Base-by-base conservation (phyloP, 2,888 invertebrate species). In the Spodoptera littoralis region DNA sequence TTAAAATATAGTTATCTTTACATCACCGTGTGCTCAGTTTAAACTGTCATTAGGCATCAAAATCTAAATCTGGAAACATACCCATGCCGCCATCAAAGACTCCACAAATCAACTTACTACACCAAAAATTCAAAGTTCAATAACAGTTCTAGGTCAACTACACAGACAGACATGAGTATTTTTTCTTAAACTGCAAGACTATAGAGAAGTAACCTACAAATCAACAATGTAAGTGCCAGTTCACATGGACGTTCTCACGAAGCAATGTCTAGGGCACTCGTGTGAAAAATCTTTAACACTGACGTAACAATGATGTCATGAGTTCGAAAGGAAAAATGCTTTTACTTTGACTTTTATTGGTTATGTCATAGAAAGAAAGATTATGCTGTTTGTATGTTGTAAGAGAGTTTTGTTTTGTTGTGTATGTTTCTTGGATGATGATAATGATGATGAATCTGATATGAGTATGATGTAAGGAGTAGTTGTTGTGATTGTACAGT, bases 291-390 rank as follows among this genome's bases (percentile, higher is more conserved):
- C 60, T 74, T 82, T 79, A 70, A 79, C 75, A 76, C 73, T 79
- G 61, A 81, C 61, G 83, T 83, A 77, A 77, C 53, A 6, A 78
- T 72, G 18, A 74, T 81, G 76, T 77, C 81, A 79, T 81, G 63
- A 76, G 81, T 79, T 59, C 76, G 91, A 91, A 90, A 90, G 90
- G 87, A 90, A 90, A 76, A 89, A 90, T 86, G 83, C 81, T 84
- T 76, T 73, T 80, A 73, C 73, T 80, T 72, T 71, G 51, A 65
- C 73, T 75, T 81, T 79, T 72, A 63, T 57, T 57, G 57, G n/a
- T 69, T 57, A 47, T 41, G 43, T 51, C 57, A 62, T 45, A 6
- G 36, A 9, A 36, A 36, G 36, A 36, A 36, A 36, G 36, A 36
- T 36, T 36, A 36, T 9, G 5, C 2, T 36, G 36, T 36, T 36